Conservation (phyloP, 2,113 vertebrate species). For the Gnathonemus longibarbis region DNA sequence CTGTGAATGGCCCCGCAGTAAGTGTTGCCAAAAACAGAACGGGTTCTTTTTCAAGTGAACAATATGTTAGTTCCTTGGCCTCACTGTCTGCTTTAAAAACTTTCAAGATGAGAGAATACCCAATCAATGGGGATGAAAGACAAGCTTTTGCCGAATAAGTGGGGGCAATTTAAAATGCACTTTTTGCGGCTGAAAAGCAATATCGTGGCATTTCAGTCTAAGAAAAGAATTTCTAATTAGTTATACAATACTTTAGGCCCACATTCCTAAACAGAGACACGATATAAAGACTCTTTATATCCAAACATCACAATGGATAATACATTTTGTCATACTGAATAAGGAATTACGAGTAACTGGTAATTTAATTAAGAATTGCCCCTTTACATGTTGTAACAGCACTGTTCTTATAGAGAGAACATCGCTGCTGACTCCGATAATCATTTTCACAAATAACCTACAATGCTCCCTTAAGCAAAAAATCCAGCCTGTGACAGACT, state of each 20-base stretch:
- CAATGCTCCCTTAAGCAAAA: neutral
- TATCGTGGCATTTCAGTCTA: conserved; percentile 55
- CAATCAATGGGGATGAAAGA: conserved; percentile 32
- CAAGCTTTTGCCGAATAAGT: conserved; percentile 44
- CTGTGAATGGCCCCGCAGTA: conserved; percentile 54
- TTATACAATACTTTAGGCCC: conserved; percentile 1
- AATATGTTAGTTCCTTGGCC: conserved; percentile 55
- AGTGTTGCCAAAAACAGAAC: conserved; percentile 58
- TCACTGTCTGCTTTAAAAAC: conserved; percentile 47
- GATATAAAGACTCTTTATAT: conserved; percentile 54
- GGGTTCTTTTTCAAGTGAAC: conserved; percentile 43
- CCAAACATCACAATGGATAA: conserved; percentile 54
- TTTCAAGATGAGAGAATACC: conserved; percentile 38
- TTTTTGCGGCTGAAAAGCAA: conserved; percentile 45
- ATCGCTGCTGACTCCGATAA: neutral
- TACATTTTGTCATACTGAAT: conserved; percentile 67
- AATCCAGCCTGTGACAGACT: neutral
- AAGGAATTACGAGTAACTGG: conserved; percentile 62
- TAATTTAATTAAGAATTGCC: neutral
- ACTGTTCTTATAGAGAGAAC: neutral
- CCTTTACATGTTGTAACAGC: neutral
- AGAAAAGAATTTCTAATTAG: conserved; percentile 52
- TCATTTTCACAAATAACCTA: neutral
- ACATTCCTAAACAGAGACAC: conserved; percentile 48
- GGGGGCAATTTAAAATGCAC: conserved; percentile 50